Base-by-base conservation (phyloP, 1,140 invertebrate genomes). In the Campoletis sonorensis region DNA sequence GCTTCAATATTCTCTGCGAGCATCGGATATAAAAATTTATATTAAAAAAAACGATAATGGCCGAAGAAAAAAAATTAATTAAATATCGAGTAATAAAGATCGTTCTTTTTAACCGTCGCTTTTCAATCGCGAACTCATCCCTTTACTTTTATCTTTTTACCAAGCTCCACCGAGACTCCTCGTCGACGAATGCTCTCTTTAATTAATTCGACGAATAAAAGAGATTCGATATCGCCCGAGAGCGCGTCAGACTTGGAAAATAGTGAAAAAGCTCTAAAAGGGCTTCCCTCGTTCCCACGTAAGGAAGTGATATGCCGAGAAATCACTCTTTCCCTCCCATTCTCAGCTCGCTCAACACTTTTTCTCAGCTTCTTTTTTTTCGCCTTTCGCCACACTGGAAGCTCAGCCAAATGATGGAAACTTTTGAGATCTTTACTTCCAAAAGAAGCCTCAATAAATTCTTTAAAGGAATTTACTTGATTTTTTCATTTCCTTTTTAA, bases 181-280 rank as follows among this genome's bases (percentile, higher is more conserved):
- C 21, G 1, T 23, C 54, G 54, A 58, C 54, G 54, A 58, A 58
- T 21, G 54, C 54, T n/a, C 54, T 58, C 40, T 45, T 58, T 58
- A 58, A 58, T 58, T 58, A 58, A 58, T 58, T 58, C 21, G 21
- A 58, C 8, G 54, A 58, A 58, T 58, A 58, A 58, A 58, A 23
- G 54, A 58, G 54, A 58, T 58, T 58, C 54, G 54, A 58, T 58
- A 58, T 58, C 54, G 54, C 18, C 18, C 16, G 18, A 16, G 51
- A n/a, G 54, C 54, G 18, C 54, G 54, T 58, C 54, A 23, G 54
- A 58, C 40, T 45, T 45, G 40, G 54, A 21, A 21, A n/a, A n/a
- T 23, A n/a, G 54, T 21, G 21, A 58, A 58, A 58, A 58, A 58
- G 54, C 18, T 23, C 18, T 58, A 58, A 58, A 58, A 58, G 21